phyloP scores from a whole-genome alignment of 2,797 vertebrate genomes.

The Argyrosomus regius region DNA sequence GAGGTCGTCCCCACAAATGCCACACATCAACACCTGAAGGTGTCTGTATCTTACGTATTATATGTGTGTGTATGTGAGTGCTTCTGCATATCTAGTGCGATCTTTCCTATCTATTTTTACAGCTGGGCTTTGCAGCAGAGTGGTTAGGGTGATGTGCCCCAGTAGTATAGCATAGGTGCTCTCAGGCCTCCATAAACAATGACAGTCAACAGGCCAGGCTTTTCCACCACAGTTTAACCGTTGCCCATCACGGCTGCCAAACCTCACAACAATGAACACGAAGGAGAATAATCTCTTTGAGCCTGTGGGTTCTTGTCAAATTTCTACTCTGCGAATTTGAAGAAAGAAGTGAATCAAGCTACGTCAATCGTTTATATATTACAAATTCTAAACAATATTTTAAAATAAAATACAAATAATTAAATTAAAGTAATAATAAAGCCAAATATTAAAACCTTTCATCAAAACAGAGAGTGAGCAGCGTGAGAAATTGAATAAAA shows the following conservation, averaged over 20 bases:
- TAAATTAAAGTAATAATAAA: not conserved
- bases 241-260: conserved; percentile 60
- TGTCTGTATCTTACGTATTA: conserved; percentile 49
- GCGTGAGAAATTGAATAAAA: not conserved
- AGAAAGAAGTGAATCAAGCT: not conserved
- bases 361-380: not conserved
- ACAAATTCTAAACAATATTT: not conserved
- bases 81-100: conserved; percentile 71
- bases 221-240: conserved; percentile 83
- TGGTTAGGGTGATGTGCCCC: conserved; percentile 78
- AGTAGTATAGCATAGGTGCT: conserved; percentile 44
- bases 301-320: not conserved
- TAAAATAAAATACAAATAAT: not conserved
- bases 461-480: not conserved
- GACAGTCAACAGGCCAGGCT: conserved; percentile 54
- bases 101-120: conserved; percentile 83
- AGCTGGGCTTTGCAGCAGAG: conserved; percentile 74
- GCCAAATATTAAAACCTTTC: not conserved
- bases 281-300: not conserved
- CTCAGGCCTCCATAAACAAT: conserved; percentile 59
- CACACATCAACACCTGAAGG: conserved; percentile 70
- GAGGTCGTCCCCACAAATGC: conserved; percentile 75
- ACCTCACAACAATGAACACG: conserved; percentile 45
- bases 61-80: conserved; percentile 42
- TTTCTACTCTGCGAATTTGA: not conserved